These are phyloP conservation scores for Potamarius usumacintae DNA, from an alignment of 2,113 vertebrate species.

Conservation along the genomic window DNA sequence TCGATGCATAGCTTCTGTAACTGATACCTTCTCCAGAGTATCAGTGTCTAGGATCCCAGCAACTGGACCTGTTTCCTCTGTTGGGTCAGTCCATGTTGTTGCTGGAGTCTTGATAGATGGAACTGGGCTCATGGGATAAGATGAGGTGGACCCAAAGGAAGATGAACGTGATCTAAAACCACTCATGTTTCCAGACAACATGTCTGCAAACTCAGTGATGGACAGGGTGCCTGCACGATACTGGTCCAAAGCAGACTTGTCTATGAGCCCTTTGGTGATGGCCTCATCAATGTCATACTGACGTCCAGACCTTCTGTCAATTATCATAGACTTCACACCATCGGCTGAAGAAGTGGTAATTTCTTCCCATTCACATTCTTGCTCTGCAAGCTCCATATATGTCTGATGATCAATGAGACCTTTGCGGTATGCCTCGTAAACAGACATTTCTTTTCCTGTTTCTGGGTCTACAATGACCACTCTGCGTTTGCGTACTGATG, in stretches of 20 bases:
- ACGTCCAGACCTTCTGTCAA: slow-evolving; percentile 89
- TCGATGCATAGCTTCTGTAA: slow-evolving; percentile 94
- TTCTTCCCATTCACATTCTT: slow-evolving; percentile 99
- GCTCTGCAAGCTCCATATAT: slow-evolving; percentile 90
- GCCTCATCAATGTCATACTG: slow-evolving; percentile 97
- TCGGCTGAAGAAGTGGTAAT: slow-evolving; percentile 93
- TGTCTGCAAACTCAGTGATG: slow-evolving; percentile 96
- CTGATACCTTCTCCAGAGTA: slow-evolving; percentile 93
- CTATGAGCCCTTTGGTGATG: slow-evolving; percentile 85
- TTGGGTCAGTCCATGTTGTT: slow-evolving; percentile 86
- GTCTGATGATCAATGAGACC: slow-evolving; percentile 98
- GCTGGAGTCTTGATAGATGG: slow-evolving; percentile 76
- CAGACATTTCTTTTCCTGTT: slow-evolving; percentile 96
- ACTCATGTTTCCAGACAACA: slow-evolving; percentile 88
- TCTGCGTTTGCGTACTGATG: slow-evolving; percentile 93
- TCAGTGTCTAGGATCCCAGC: slow-evolving; percentile 95
- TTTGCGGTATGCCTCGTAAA: slow-evolving; percentile 95
- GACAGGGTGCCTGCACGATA: slow-evolving; percentile 91
- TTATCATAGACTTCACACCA: slow-evolving; percentile 95
- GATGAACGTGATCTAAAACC: slow-evolving; percentile 91
- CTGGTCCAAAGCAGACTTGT: slow-evolving; percentile 90
- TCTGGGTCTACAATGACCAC: slow-evolving; percentile 97
- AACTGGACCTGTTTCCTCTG: slow-evolving; percentile 88
- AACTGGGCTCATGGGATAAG: slow-evolving; percentile 80
- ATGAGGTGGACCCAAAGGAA: slow-evolving; percentile 90